phyloP scores from a whole-genome alignment of 2,113 vertebrate species.

The Pristiophorus japonicus region DNA sequence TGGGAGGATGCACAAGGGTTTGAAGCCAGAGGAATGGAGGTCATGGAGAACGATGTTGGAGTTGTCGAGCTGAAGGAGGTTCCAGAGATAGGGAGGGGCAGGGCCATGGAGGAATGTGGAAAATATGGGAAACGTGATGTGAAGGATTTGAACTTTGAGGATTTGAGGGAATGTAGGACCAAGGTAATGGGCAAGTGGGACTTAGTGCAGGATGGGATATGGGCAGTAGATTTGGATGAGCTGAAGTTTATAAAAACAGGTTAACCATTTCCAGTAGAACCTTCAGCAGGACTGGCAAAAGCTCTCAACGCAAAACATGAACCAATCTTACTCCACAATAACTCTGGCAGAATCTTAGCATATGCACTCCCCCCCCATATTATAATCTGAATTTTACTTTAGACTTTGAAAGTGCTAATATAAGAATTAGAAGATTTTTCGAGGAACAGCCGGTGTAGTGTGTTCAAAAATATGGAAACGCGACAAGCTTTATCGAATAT shows the following conservation, averaged over 20 bases:
- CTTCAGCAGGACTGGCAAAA: background rate
- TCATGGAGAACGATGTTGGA: background rate
- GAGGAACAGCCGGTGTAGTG: background rate
- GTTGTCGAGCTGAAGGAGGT: background rate
- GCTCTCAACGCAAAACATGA: background rate
- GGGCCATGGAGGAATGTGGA: background rate
- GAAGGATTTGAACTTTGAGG: no score
- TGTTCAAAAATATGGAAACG: background rate
- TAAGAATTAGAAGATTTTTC: background rate
- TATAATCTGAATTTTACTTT: background rate
- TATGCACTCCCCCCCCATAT: background rate
- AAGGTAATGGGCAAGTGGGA: no score
- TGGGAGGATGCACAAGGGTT: background rate
- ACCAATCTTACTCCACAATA: background rate
- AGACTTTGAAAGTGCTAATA: background rate
- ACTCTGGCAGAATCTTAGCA: background rate
- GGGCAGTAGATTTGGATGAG: background rate
- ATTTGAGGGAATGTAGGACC: background rate
- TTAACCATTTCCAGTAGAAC: background rate
- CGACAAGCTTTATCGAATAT: background rate
- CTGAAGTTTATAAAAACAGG: background rate
- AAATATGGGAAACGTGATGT: no score
- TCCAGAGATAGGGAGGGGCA: background rate
- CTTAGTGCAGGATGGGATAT: background rate
- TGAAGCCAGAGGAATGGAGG: background rate